Evolutionary conservation across 2,797 vertebrate species (phyloP).

Genomic region (Myotis daubentonii): DNA sequence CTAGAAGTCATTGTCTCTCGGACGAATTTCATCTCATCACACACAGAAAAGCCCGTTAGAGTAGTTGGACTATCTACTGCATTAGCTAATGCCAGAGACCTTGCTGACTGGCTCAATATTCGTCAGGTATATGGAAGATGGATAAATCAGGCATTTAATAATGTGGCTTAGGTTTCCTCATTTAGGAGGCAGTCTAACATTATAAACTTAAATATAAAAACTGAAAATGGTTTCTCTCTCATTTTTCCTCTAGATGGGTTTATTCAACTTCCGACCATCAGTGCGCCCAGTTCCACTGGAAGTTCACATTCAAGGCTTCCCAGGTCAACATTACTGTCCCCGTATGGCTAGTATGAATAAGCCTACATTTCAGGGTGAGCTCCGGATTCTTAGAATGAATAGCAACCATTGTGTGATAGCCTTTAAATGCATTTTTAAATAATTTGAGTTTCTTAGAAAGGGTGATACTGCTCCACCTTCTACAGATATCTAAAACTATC

Average conservation of each 20-base stretch:
- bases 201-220: constrained; percentile 56
- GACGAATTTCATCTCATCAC: constrained; percentile 99
- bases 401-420: background rate
- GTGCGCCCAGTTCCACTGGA: constrained; percentile 97
- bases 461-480: constrained; percentile 49
- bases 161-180: background rate
- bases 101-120: constrained; percentile 98
- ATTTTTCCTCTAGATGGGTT: constrained; percentile 90
- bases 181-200: background rate
- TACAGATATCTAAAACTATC: constrained; percentile 65
- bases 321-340: constrained; percentile 98
- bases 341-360: constrained; percentile 99
- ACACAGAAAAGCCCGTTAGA: constrained; percentile 93
- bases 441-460: constrained; percentile 61
- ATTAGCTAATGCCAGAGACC: constrained; percentile 97
- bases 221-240: background rate
- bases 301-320: constrained; percentile 98
- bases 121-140: constrained; percentile 88
- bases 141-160: background rate
- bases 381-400: background rate
- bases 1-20: constrained; percentile 98
- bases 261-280: constrained; percentile 99
- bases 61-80: constrained; percentile 97
- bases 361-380: constrained; percentile 96
- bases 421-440: constrained; percentile 68